Conservation (phyloP, 2,888 invertebrate species). For the Hipparchia semele region DNA sequence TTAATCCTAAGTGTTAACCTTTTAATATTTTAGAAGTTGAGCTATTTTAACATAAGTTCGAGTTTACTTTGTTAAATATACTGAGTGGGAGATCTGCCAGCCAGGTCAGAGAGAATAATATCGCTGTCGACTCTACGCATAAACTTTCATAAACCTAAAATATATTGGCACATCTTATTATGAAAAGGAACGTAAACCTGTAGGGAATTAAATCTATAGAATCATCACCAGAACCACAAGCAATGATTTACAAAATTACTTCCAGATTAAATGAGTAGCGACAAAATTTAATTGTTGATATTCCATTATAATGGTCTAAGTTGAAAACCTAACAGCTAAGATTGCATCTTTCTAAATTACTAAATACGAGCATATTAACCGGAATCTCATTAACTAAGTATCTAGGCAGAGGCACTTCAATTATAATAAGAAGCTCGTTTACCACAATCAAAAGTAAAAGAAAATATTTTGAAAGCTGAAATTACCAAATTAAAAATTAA, state of each 20-base stretch:
- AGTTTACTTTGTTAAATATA: neutral
- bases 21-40: neutral
- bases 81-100: constrained; percentile 23
- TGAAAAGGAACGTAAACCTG: too few relatives aligned
- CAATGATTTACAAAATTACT: too few relatives aligned
- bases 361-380: neutral
- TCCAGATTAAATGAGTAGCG: too few relatives aligned
- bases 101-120: constrained; percentile 17
- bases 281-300: too few relatives aligned
- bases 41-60: constrained; percentile 2
- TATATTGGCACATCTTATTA: constrained; percentile 5
- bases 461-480: neutral
- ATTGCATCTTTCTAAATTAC: neutral
- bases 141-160: constrained; percentile 3
- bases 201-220: too few relatives aligned
- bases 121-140: constrained; percentile 1
- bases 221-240: too few relatives aligned
- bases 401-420: too few relatives aligned
- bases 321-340: neutral
- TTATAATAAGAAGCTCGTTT: constrained; percentile 1
- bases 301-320: too few relatives aligned
- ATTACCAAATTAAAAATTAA: neutral
- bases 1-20: neutral
- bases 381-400: neutral
- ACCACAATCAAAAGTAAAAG: neutral